Evolutionary conservation across 2,113 vertebrate species (phyloP), one percentile per base, ranked within the genome.

Genomic region (Perca fluviatilis): DNA sequence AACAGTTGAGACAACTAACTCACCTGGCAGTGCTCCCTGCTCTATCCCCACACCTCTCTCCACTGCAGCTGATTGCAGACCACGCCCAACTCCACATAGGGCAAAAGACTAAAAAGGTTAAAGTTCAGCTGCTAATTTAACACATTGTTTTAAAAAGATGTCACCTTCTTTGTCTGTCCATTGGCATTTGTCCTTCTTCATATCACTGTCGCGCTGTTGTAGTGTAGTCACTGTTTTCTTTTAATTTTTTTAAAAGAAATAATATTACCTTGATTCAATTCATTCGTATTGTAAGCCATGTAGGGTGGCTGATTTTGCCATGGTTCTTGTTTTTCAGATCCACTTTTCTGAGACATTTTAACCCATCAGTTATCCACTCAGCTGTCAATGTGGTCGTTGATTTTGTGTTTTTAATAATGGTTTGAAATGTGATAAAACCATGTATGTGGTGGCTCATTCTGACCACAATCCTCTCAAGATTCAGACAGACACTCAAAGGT

Each of bases 281-380:
- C 16, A 58, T 14, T 19, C 53, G 5, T 1, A 46, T 13, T 40
- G 14, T 15, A 57, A 33, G 50, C 25, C 43, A 50, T 1, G 3
- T n/a, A 18, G 18, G 1, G 18, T 46, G 15, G 46, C 47, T 57
- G 12, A 11, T n/a, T n/a, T 70, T 61, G 6, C 6, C 21, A 16
- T 53, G n/a, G 19, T 46, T 16, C 27, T 40, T 7, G 10, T 43
- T 10, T 43, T 47, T 12, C 50, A 56, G n/a, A 15, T 15, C 1
- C 46, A 33, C 53, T 21, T 80, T 84, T 66, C 86, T 87, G 71
- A 68, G 46, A 19, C 2, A 10, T 16, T 46, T 21, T 67, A 40
- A 27, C 33, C 51, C 23, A 5, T 7, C 19, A 23, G 40, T 25
- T 51, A 70, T 53, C 68, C 83, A 85, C 86, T 90, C 86, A 73